Evolutionary conservation across 2,888 invertebrate genomes (phyloP).

Genomic region (Papilio gigon): DNA sequence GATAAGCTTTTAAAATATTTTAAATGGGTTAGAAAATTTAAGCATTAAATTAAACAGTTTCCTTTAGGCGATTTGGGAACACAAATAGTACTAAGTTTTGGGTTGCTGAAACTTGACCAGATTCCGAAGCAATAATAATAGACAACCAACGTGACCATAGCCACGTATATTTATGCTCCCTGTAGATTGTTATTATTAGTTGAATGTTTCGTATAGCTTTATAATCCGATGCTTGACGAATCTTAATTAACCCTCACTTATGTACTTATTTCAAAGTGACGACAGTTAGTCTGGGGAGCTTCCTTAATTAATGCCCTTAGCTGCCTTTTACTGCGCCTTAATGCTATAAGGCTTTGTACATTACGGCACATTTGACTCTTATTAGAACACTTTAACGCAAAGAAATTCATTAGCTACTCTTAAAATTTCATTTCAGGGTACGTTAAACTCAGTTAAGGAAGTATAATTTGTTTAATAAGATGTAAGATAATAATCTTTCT

Average conservation of each 20-base stretch:
- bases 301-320: constrained; percentile 31
- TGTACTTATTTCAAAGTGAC: constrained; percentile 13
- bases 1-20: too few species aligned
- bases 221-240: background rate
- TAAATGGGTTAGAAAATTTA: constrained; percentile 10
- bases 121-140: background rate
- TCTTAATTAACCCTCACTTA: constrained; percentile 13
- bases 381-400: constrained; percentile 25
- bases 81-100: constrained; percentile 1
- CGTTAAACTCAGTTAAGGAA: constrained; percentile 12
- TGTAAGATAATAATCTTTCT: too few species aligned
- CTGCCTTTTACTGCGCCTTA: constrained; percentile 25
- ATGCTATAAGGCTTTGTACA: constrained; percentile 17
- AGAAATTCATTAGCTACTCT: constrained; percentile 22
- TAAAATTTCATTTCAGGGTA: constrained; percentile 1
- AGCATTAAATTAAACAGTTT: constrained; percentile 2
- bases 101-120: background rate
- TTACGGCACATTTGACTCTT: constrained; percentile 22
- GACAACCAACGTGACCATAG: too few species aligned
- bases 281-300: constrained; percentile 15
- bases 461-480: background rate
- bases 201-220: background rate
- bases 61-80: constrained; percentile 9
- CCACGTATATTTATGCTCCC: too few species aligned
- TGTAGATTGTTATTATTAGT: too few species aligned